A percentile compares a stretch with the other conserved stretches of the same genome.
Evolutionary conservation across 2,797 vertebrate genomes (phyloP).

Genomic region (Sternotherus odoratus): DNA sequence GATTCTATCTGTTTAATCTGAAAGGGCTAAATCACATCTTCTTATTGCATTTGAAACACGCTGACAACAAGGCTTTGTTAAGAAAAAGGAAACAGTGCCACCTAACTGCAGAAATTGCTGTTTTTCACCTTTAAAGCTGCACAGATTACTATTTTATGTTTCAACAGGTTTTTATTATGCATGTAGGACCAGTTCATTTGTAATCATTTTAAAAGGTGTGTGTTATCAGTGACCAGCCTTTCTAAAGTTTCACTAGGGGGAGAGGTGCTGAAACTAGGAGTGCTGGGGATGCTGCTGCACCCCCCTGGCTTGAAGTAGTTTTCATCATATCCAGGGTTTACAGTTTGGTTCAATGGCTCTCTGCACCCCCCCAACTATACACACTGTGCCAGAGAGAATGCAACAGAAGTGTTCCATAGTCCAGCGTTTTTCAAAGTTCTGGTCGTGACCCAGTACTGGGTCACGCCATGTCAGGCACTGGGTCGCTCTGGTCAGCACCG

Average conservation of each 20-base stretch:
- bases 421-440: too few species aligned
- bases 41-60: slow-evolving; percentile 1
- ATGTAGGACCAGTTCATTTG: background rate
- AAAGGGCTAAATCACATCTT: background rate
- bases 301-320: too few species aligned
- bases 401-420: background rate
- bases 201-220: background rate
- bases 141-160: background rate
- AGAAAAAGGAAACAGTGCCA: slow-evolving; percentile 80
- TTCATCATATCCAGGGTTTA: too few species aligned
- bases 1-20: background rate
- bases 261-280: too few species aligned
- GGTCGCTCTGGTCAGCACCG: too few species aligned
- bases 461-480: too few species aligned
- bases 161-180: background rate
- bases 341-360: too few species aligned
- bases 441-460: too few species aligned
- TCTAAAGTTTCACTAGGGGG: background rate
- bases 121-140: background rate
- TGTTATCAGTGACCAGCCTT: background rate
- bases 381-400: background rate
- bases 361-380: too few species aligned
- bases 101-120: slow-evolving; percentile 66
- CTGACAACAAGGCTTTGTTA: background rate
- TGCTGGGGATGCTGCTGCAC: too few species aligned